Conservation (phyloP, 2,113 vertebrate species). For the Tupaia chinensis region DNA sequence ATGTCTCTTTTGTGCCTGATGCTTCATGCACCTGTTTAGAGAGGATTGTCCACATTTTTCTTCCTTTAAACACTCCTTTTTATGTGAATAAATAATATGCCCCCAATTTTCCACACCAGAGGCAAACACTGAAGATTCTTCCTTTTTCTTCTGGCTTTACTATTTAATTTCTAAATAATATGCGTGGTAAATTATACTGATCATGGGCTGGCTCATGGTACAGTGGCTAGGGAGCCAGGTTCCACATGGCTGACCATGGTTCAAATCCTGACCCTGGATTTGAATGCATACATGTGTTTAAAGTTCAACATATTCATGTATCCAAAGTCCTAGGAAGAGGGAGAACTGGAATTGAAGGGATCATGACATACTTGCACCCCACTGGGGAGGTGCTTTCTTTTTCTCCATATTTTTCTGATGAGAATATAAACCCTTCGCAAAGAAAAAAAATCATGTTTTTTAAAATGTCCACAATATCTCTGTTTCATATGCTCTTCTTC, state of each 20-base stretch:
- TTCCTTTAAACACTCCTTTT: not conserved
- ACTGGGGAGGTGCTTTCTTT: too few relatives aligned
- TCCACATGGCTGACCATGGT: too few relatives aligned
- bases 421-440: too few relatives aligned
- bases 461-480: not conserved
- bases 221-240: too few relatives aligned
- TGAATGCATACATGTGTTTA: too few relatives aligned
- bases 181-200: not conserved
- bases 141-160: not conserved
- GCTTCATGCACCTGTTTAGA: not conserved
- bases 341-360: too few relatives aligned
- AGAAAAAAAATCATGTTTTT: not conserved
- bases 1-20: not conserved
- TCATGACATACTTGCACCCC: too few relatives aligned
- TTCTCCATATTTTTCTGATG: too few relatives aligned
- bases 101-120: not conserved
- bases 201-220: too few relatives aligned
- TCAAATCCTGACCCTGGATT: too few relatives aligned
- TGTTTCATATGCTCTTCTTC: not conserved
- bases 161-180: not conserved
- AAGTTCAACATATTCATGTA: too few relatives aligned
- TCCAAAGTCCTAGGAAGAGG: too few relatives aligned
- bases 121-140: not conserved
- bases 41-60: not conserved
- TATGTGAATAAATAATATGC: not conserved